These are phyloP conservation scores for Macrosiphum euphorbiae DNA, from an alignment of 2,888 invertebrate genomes.

Conservation along the genomic window DNA sequence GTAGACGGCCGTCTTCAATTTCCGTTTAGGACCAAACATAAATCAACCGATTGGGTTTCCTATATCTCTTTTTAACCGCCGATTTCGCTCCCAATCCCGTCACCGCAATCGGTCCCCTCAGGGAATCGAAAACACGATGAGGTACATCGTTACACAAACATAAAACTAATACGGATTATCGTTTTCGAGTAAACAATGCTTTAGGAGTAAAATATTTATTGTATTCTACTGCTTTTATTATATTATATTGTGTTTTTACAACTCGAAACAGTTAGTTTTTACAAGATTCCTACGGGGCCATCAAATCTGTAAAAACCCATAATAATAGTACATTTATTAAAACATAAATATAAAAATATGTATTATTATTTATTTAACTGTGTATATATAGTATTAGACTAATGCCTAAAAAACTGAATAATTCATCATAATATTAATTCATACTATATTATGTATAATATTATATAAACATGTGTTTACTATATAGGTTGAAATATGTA, in stretches of 20 bases:
- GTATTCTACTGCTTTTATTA: background rate
- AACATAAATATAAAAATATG: background rate
- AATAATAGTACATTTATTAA: background rate
- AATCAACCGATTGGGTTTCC: conserved; percentile 47
- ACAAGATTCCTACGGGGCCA: background rate
- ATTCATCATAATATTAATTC: background rate
- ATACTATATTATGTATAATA: background rate
- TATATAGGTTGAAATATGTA: background rate
- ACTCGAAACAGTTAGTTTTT: background rate
- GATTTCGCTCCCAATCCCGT: background rate
- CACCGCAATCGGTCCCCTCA: conserved; percentile 7
- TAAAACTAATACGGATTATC: background rate
- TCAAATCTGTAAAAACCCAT: background rate
- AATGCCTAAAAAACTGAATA: background rate
- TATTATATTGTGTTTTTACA: background rate
- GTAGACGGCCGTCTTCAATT: conserved; percentile 42
- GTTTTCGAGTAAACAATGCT: background rate
- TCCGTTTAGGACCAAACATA: conserved; percentile 55
- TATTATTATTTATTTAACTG: background rate
- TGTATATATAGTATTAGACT: background rate
- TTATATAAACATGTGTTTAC: background rate
- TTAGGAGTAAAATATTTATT: background rate
- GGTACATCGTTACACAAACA: background rate
- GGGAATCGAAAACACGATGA: background rate
- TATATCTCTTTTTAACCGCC: conserved; percentile 35